These are phyloP conservation scores for Scartelaos histophorus DNA, from an alignment of 2,113 vertebrate species.

Conservation along the genomic window DNA sequence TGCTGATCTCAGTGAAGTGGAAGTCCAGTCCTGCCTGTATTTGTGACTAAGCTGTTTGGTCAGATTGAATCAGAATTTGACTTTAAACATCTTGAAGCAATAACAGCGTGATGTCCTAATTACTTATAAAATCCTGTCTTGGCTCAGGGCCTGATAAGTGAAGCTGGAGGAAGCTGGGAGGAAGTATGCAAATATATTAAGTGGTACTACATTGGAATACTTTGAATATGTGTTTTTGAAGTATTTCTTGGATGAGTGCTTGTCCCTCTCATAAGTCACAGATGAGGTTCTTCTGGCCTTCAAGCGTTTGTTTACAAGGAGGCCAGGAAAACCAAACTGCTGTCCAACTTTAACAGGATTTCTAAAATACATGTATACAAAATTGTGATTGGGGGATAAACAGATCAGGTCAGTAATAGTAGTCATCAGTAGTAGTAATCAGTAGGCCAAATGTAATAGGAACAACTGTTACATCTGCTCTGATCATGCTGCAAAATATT, in stretches of 20 bases:
- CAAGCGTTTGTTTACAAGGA: not conserved
- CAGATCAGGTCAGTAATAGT: no score
- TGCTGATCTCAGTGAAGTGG: not conserved
- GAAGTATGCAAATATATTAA: constrained; percentile 1
- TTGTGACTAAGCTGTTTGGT: constrained; percentile 5
- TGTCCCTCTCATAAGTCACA: not conserved
- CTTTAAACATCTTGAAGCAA: constrained; percentile 3
- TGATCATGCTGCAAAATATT: no score
- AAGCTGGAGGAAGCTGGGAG: not conserved
- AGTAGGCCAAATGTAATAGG: no score
- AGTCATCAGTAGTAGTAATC: no score
- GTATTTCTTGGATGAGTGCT: no score
- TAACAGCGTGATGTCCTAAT: constrained; percentile 10
- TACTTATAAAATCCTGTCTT: constrained; percentile 2
- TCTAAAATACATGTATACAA: no score
- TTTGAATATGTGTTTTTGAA: no score
- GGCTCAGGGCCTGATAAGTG: not conserved
- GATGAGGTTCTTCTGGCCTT: not conserved
- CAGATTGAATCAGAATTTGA: constrained; percentile 3
- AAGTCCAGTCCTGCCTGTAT: not conserved
- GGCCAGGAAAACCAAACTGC: not conserved
- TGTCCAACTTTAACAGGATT: no score
- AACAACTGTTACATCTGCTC: no score
- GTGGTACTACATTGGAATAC: no score
- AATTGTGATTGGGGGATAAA: no score